These are phyloP conservation scores for Acleris literana DNA, from an alignment of 2,888 invertebrate species.

Conservation along the genomic window DNA sequence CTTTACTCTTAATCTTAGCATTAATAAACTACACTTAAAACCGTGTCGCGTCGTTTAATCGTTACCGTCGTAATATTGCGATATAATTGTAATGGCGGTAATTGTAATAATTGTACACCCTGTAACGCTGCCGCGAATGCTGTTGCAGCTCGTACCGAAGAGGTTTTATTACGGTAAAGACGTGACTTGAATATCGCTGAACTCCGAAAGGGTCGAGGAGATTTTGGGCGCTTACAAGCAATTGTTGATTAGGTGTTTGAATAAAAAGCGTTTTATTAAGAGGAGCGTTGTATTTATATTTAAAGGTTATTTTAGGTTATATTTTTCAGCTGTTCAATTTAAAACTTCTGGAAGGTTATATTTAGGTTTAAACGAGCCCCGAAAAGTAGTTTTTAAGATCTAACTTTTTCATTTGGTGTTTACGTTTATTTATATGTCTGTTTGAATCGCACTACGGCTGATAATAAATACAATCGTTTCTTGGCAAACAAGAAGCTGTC, in stretches of 20 bases:
- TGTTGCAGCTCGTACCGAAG: constrained; percentile 35
- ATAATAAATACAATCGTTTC: too few species aligned
- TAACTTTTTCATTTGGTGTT: too few species aligned
- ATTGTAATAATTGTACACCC: constrained; percentile 20
- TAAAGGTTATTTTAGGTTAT: too few species aligned
- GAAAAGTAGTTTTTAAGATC: too few species aligned
- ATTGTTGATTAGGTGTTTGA: constrained; percentile 31
- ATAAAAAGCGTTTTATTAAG: constrained; percentile 10
- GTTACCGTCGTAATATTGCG: constrained; percentile 13
- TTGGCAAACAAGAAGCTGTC: too few species aligned
- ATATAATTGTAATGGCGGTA: constrained; percentile 16
- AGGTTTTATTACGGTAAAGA: constrained; percentile 34
- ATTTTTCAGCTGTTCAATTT: too few species aligned
- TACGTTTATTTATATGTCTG: too few species aligned
- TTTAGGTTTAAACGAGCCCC: too few species aligned
- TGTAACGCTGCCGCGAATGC: constrained; percentile 34
- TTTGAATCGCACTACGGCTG: too few species aligned
- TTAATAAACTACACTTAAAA: neutral
- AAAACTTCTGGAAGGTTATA: too few species aligned
- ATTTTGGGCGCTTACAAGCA: constrained; percentile 26
- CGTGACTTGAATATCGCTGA: constrained; percentile 30
- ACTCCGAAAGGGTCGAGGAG: constrained; percentile 27
- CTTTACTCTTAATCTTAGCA: neutral
- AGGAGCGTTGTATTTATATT: neutral
- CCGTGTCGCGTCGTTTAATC: constrained; percentile 13